Conservation (phyloP, 2,113 vertebrate species). For the Lepus timidus region DNA sequence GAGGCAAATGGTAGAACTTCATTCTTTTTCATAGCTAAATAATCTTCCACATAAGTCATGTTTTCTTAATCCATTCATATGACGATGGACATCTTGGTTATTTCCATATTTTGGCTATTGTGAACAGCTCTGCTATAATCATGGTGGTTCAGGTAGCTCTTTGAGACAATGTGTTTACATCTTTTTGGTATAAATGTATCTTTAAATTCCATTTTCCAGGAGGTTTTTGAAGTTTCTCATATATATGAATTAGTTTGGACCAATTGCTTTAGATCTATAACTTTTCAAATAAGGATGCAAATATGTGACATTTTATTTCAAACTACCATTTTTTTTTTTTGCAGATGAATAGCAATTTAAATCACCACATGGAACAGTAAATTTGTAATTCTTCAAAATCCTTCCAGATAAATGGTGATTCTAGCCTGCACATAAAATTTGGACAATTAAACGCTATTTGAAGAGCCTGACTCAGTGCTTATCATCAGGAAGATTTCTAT, state of each 20-base stretch:
- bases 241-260: background rate
- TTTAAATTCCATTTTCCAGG: too few relatives aligned
- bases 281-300: background rate
- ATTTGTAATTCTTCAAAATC: background rate
- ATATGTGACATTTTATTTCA: background rate
- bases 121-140: too few relatives aligned
- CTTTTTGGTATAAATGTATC: too few relatives aligned
- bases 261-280: background rate
- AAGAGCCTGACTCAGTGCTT: background rate
- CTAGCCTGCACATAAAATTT: background rate
- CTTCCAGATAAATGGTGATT: background rate
- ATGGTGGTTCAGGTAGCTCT: too few relatives aligned
- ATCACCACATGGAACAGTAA: background rate
- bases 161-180: too few relatives aligned
- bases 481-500: accelerated
- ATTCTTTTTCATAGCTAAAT: too few relatives aligned
- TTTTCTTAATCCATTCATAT: too few relatives aligned
- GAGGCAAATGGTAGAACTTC: too few relatives aligned
- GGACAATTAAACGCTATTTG: background rate
- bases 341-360: background rate
- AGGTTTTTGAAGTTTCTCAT: too few relatives aligned
- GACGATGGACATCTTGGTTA: too few relatives aligned
- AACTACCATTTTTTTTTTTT: background rate
- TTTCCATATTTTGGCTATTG: too few relatives aligned
- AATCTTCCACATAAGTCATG: too few relatives aligned